A percentile compares a stretch with the other conserved stretches of the same genome.
phyloP scores from a whole-genome alignment of 2,113 vertebrate genomes.

The Chelonoidis abingdonii region DNA sequence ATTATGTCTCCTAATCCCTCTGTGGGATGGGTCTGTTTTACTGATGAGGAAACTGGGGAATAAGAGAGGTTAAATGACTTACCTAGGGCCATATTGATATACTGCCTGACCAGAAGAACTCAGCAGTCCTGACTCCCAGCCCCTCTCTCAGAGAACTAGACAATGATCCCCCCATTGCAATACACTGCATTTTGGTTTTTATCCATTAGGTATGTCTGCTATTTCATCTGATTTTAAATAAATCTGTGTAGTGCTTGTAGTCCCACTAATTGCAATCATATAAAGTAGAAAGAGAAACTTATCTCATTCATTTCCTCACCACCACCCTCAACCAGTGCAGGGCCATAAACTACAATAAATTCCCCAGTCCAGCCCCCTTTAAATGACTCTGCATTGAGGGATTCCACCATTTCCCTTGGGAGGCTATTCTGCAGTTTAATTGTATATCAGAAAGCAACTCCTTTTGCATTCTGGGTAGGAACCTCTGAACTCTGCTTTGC shows the following conservation, averaged over 20 bases:
- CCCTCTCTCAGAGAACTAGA: neutral
- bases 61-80: neutral
- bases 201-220: constrained; percentile 34
- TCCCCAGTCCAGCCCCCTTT: rapidly evolving
- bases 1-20: constrained; percentile 22
- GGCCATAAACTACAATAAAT: rapidly evolving
- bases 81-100: constrained; percentile 27
- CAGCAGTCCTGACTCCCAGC: neutral
- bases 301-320: neutral
- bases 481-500: neutral
- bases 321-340: rapidly evolving
- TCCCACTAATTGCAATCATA: neutral
- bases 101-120: constrained; percentile 32
- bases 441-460: neutral
- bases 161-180: neutral
- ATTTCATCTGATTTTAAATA: constrained; percentile 48
- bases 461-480: neutral
- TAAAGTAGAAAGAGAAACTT: neutral
- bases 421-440: neutral
- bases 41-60: neutral
- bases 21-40: constrained; percentile 31
- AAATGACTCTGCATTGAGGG: rapidly evolving
- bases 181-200: constrained; percentile 48
- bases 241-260: neutral
- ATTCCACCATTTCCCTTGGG: neutral